These are phyloP conservation scores for Picathartes gymnocephalus DNA, from an alignment of 2,113 vertebrate genomes.

Conservation along the genomic window DNA sequence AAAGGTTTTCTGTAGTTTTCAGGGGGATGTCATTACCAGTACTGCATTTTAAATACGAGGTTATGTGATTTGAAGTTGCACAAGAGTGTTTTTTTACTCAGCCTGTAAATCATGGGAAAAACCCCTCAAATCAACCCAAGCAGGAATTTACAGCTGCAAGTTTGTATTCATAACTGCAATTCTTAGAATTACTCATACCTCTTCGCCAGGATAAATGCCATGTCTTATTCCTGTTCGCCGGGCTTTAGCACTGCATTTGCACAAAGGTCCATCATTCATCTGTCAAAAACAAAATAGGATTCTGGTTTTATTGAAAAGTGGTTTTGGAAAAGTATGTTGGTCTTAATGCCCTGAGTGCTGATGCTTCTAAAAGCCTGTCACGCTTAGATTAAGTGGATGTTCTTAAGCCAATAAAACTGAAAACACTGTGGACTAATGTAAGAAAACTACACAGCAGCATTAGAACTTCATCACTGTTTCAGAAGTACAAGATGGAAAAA, in stretches of 20 bases:
- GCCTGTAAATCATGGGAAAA: not conserved
- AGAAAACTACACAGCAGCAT: not conserved
- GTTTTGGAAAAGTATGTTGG: constrained; percentile 13
- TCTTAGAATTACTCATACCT: constrained; percentile 74
- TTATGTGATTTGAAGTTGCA: not conserved
- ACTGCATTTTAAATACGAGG: not conserved
- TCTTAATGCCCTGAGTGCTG: constrained; percentile 38
- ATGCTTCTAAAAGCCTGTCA: constrained; percentile 55
- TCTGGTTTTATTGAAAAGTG: constrained; percentile 31
- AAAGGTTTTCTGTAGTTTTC: not conserved
- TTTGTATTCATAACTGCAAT: not conserved
- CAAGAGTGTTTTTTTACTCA: not conserved
- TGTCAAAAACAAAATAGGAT: constrained; percentile 70
- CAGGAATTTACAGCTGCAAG: not conserved
- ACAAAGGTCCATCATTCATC: constrained; percentile 98
- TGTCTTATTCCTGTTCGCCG: constrained; percentile 95
- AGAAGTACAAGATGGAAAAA: constrained; percentile 22
- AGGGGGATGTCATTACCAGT: not conserved
- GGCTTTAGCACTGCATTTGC: constrained; percentile 97
- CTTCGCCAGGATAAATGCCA: constrained; percentile 97
- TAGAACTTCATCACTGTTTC: not conserved
- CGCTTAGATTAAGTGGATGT: constrained; percentile 55
- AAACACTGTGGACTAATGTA: constrained; percentile 2
- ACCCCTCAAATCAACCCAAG: not conserved
- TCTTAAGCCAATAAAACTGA: constrained; percentile 58